Base-by-base conservation (phyloP, 2,113 vertebrate genomes). In the Corythornis vintsioides region DNA sequence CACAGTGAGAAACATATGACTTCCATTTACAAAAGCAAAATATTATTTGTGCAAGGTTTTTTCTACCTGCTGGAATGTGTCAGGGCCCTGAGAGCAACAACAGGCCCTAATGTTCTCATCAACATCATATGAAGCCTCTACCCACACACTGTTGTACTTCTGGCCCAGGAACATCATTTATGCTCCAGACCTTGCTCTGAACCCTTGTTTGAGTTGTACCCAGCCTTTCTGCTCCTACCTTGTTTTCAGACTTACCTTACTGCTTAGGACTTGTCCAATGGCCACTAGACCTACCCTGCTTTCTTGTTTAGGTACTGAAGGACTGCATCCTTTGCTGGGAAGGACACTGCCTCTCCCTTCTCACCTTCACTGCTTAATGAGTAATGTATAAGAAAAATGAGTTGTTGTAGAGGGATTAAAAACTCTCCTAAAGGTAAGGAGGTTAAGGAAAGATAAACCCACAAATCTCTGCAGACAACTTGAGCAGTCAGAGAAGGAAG, bases 81-180 rank as follows among this genome's bases (percentile, higher is more conserved):
- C 38, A 50, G 28, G 25, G 31, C 18, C 26, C n/a, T 70, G 55
- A 77, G 22, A 73, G 15, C 25, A 70, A 28, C 35, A 61, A 33
- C 10, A 75, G 22, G n/a, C 47, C 26, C 40, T 57, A 20, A 60
- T 17, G 63, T 25, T 29, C n/a, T 86, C 50, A 47, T 38, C 63
- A 82, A 5, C 16, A 13, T 24, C 31, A 53, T 42, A 18, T 26
- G 45, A 24, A 15, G 17, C 28, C 10, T 53, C 40, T 31, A n/a
- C 45, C 16, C 29, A 43, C 1, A 0, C 5, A 3, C 19, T 16
- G 7, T 18, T 3, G 3, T 33, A n/a, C 29, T 33, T 15, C 66
- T 59, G 57, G 35, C 52, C 55, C 56, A 61, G 69, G 33, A 78
- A 7, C 6, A 52, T 11, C 16, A 43, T 31, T 66, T 45, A 16